These are phyloP conservation scores for Xylocopa sonorina DNA, from an alignment of 1,140 invertebrate genomes.

Conservation along the genomic window DNA sequence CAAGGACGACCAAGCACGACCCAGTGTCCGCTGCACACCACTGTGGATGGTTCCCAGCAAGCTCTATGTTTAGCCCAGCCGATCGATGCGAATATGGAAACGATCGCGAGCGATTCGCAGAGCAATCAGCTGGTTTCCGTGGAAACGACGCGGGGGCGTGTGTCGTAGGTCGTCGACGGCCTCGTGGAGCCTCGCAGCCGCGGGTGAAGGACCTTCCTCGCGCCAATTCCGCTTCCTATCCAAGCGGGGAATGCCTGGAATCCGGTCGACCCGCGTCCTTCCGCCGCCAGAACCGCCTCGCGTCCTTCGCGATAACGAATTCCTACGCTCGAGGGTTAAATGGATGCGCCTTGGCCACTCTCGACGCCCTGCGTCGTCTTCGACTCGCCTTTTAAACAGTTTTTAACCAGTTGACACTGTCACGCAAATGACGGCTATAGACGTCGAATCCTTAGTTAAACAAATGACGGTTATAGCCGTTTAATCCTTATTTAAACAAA, in stretches of 20 bases:
- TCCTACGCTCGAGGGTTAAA: constrained; percentile 31
- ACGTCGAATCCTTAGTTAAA: too few relatives aligned
- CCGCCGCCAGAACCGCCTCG: constrained; percentile 14
- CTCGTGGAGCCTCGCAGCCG: too few relatives aligned
- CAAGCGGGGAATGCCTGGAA: constrained; percentile 14
- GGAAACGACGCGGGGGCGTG: constrained; percentile 37
- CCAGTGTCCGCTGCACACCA: too few relatives aligned
- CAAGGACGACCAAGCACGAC: too few relatives aligned
- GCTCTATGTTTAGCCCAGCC: constrained; percentile 14
- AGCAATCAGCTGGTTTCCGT: constrained; percentile 43
- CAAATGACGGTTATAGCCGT: too few relatives aligned
- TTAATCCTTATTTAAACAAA: too few relatives aligned
- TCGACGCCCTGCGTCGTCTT: background rate
- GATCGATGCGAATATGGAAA: constrained; percentile 45
- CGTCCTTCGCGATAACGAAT: constrained; percentile 42
- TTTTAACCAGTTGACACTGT: too few relatives aligned
- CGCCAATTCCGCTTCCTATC: constrained; percentile 41
- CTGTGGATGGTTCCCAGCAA: background rate
- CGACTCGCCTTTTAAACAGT: too few relatives aligned
- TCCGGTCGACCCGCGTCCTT: constrained; percentile 35
- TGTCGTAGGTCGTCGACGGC: constrained; percentile 48
- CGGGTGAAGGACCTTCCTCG: constrained; percentile 44
- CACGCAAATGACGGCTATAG: too few relatives aligned
- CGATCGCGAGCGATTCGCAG: constrained; percentile 9
- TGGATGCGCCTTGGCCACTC: constrained; percentile 2